These are phyloP conservation scores for Antheraea mylitta DNA, from an alignment of 1,140 invertebrate genomes.

Conservation along the genomic window DNA sequence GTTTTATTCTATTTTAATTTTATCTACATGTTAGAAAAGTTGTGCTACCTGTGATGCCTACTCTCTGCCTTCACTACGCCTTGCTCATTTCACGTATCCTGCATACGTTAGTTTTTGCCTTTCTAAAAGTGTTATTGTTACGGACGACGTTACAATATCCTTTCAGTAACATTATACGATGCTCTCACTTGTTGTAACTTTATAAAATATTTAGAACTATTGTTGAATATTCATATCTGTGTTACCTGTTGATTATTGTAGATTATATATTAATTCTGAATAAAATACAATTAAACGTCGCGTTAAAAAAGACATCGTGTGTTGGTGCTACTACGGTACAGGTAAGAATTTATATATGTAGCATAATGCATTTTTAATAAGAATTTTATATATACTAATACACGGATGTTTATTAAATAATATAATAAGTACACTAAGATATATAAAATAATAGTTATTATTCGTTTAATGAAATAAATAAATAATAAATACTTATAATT, in stretches of 20 bases:
- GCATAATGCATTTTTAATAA: background rate
- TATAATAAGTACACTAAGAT: too few species aligned
- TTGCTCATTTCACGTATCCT: slow-evolving; percentile 39
- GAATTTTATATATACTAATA: background rate
- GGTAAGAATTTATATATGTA: slow-evolving; percentile 41
- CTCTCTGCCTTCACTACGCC: slow-evolving; percentile 51
- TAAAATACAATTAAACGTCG: slow-evolving; percentile 52
- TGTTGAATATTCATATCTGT: slow-evolving; percentile 71
- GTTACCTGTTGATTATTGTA: slow-evolving; percentile 73
- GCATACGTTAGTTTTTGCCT: slow-evolving; percentile 57
- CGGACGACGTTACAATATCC: slow-evolving; percentile 38
- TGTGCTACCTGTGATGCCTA: slow-evolving; percentile 60
- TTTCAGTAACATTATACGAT: slow-evolving; percentile 36
- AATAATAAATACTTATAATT: too few species aligned
- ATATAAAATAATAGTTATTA: too few species aligned
- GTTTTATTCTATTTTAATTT: slow-evolving; percentile 22
- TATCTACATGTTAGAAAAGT: slow-evolving; percentile 18
- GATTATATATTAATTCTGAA: slow-evolving; percentile 50
- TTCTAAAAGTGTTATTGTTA: slow-evolving; percentile 64
- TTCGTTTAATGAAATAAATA: too few species aligned
- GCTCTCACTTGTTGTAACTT: slow-evolving; percentile 60
- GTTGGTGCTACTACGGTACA: slow-evolving; percentile 28
- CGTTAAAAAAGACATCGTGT: slow-evolving; percentile 44
- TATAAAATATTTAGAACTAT: slow-evolving; percentile 68
- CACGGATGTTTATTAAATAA: too few species aligned